These are phyloP conservation scores for Teleogryllus occipitalis DNA, from an alignment of 1,140 invertebrate genomes.

Conservation along the genomic window DNA sequence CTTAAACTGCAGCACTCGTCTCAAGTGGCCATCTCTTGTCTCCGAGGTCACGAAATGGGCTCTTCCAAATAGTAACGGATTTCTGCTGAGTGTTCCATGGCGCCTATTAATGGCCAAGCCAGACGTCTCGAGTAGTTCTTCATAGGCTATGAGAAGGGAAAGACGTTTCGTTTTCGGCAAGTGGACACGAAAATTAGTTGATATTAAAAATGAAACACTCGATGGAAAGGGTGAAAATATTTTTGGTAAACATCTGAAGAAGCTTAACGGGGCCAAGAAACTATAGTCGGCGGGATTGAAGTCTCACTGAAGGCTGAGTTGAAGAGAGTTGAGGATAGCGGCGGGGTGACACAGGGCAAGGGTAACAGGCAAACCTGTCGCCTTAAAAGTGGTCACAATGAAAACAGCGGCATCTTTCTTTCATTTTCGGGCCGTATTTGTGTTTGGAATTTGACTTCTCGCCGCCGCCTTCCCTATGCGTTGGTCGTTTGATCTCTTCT, in stretches of 20 bases:
- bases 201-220: neutral
- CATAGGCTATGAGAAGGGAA: too few species aligned
- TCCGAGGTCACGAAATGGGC: too few species aligned
- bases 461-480: too few species aligned
- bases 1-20: too few species aligned
- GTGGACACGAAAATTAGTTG: neutral
- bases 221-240: neutral
- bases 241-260: neutral
- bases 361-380: neutral
- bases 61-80: too few species aligned
- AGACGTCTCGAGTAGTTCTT: neutral
- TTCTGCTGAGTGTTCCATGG: neutral
- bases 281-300: neutral
- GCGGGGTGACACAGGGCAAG: neutral
- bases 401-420: too few species aligned
- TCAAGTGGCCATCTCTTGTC: too few species aligned
- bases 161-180: neutral
- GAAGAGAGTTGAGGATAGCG: neutral
- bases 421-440: too few species aligned
- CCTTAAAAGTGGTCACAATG: neutral
- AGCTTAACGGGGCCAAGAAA: neutral
- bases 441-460: too few species aligned
- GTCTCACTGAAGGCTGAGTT: neutral
- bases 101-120: neutral
- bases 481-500: too few species aligned